A percentile compares a stretch with the other conserved stretches of the same genome.
phyloP scores from a whole-genome alignment of 2,797 vertebrate genomes.

The Otolemur crassicaudatus region DNA sequence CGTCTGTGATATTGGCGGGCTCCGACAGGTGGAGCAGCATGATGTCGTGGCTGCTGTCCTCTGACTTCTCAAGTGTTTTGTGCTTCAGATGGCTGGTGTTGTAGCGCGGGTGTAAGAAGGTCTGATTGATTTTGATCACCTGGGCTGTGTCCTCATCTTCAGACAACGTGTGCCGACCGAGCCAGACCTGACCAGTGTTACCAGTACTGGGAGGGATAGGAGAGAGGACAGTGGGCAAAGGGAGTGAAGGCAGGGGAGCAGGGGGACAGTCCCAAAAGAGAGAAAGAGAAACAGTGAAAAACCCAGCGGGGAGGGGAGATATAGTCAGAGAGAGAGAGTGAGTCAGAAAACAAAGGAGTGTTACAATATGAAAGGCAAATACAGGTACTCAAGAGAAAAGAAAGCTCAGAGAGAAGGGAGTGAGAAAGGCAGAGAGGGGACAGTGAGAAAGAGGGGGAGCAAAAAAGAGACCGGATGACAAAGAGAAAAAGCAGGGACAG shows the following conservation, averaged over 20 bases:
- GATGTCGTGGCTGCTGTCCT: slow-evolving; percentile 41
- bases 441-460: background rate
- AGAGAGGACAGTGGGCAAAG: background rate
- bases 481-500: background rate
- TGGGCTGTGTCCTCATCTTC: background rate
- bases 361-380: too few relatives aligned
- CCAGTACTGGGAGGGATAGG: background rate
- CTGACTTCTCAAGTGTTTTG: accelerated
- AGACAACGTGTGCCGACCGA: background rate
- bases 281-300: background rate
- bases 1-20: background rate
- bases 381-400: background rate
- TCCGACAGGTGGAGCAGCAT: background rate
- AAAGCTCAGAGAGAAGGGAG: background rate
- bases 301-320: background rate
- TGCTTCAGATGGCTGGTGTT: background rate
- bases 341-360: background rate
- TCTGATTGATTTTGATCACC: accelerated
- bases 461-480: background rate
- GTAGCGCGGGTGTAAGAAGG: background rate
- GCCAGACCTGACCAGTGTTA: slow-evolving; percentile 33
- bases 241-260: background rate
- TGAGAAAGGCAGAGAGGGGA: background rate
- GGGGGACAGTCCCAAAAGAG: too few relatives aligned
- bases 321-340: background rate